Evolutionary conservation across 2,113 vertebrate genomes (phyloP), one percentile per base, ranked within the genome.

Genomic region (Dipodomys merriami): DNA sequence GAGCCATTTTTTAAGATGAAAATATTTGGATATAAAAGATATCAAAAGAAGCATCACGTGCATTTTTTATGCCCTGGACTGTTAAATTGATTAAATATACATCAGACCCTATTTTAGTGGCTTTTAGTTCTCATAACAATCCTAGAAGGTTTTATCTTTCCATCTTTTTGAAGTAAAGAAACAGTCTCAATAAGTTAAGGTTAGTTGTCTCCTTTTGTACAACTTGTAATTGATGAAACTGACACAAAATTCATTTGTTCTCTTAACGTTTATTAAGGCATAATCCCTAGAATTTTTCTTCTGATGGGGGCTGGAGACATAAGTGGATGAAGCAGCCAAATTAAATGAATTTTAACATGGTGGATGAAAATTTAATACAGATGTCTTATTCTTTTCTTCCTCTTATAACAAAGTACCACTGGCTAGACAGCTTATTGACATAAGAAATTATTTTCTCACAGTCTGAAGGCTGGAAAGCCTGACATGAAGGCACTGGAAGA

Each of bases 111-210:
- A 25, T 44, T 20, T 13, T 73, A 62, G 35, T 49, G 30, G 39
- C 35, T 86, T 95, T 71, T 39, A n/a, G n/a, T 86, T 90, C 60
- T 94, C 16, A 29, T 9, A 81, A 44, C 29, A 94, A 64, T 46
- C 77, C 11, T 81, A 57, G 2, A 46, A 15, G 11, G 22, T 72
- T 65, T n/a, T 78, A 65, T 44, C 65, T 64, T 90, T 86, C 10
- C 5, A 19, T 10, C 1, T 27, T 68, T 88, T 90, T 71, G 27
- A 77, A 53, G 35, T 83, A 25, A 69, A 12, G 57, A 94, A 64
- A 86, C 3, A 5, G 23, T 79, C 33, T 88, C 33, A 77, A 44
- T 35, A 69, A 83, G n/a, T 27, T 91, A 77, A 49, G 67, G 20
- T 91, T 95, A 90, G 35, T 83, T 95, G 11, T 27, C 53, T 83